These are phyloP conservation scores for Excalfactoria chinensis DNA, from an alignment of 2,113 vertebrate genomes.

Conservation along the genomic window DNA sequence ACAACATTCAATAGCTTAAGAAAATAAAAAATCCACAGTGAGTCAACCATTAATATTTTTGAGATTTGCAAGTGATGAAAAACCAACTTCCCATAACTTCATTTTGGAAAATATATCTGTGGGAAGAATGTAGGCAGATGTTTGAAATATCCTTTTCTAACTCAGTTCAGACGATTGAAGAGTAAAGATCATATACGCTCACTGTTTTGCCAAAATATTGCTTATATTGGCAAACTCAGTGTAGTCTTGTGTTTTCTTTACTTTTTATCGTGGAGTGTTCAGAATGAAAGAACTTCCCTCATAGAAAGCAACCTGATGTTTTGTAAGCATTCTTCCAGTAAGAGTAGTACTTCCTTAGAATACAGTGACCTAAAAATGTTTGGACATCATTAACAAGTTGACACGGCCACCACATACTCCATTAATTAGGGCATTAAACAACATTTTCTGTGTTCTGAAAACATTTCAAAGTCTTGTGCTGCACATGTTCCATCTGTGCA, in stretches of 20 bases:
- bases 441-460: not conserved
- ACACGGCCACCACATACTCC: not conserved
- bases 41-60: slow-evolving; percentile 3
- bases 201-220: slow-evolving; percentile 23
- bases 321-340: not conserved
- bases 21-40: slow-evolving; percentile 34
- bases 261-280: not conserved
- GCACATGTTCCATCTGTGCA: not conserved
- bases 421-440: not conserved
- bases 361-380: not conserved
- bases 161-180: slow-evolving; percentile 20
- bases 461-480: not conserved
- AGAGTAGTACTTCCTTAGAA: not conserved
- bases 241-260: slow-evolving; percentile 14
- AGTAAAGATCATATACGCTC: slow-evolving; percentile 21
- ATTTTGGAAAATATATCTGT: slow-evolving; percentile 32
- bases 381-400: not conserved
- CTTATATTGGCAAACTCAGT: slow-evolving; percentile 8
- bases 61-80: not conserved
- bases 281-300: not conserved
- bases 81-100: slow-evolving; percentile 3
- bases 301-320: not conserved
- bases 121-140: slow-evolving; percentile 33
- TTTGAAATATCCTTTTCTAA: slow-evolving; percentile 13
- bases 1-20: not conserved